Percentiles rank a stretch among this genome's conserved stretches.
phyloP scores from a whole-genome alignment of 2,888 invertebrate genomes.

The Cyaniris semiargus region DNA sequence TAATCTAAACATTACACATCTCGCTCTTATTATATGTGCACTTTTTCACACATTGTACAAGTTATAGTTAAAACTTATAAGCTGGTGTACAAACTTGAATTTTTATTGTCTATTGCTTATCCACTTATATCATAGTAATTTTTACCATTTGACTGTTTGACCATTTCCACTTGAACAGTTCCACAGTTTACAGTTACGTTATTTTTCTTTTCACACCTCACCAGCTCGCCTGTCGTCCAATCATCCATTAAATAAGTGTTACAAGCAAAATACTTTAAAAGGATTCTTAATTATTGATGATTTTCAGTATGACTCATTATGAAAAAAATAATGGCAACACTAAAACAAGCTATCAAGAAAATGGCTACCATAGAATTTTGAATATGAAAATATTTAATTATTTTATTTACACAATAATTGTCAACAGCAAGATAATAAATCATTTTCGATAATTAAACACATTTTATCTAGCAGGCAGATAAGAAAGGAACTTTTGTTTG shows the following conservation, averaged over 20 bases:
- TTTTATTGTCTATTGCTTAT: background rate
- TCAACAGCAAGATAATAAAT: constrained; percentile 2
- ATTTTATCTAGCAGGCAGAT: background rate
- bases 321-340: background rate
- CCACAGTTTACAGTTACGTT: background rate
- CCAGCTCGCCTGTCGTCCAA: constrained; percentile 40
- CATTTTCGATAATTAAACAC: background rate
- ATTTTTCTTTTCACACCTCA: constrained; percentile 36
- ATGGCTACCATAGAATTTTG: background rate
- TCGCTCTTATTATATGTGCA: background rate
- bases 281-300: background rate
- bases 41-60: background rate
- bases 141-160: no score
- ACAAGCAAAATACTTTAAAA: constrained; percentile 35
- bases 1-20: no score
- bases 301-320: background rate
- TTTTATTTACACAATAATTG: background rate
- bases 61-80: background rate
- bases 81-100: background rate
- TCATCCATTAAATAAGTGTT: constrained; percentile 27
- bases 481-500: constrained; percentile 12
- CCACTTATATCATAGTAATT: no score
- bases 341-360: background rate
- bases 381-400: constrained; percentile 5
- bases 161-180: background rate